A percentile compares a stretch with the other conserved stretches of the same genome.
Conservation (phyloP, 2,888 invertebrate genomes). For the Oxyscelio sp. region DNA sequence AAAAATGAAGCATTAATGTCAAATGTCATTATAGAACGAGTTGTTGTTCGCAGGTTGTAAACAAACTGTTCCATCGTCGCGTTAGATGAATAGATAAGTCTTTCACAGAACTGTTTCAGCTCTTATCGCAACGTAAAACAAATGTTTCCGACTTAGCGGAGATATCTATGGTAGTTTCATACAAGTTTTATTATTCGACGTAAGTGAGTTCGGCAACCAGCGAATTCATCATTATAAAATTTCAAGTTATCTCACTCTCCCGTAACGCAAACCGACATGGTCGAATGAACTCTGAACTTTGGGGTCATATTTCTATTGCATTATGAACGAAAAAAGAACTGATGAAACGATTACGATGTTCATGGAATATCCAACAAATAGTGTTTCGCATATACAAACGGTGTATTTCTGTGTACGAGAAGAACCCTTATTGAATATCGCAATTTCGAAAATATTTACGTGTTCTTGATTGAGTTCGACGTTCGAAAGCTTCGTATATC, state of each 20-base stretch:
- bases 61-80: slow-evolving; percentile 63
- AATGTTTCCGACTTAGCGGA: slow-evolving; percentile 74
- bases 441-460: too few relatives aligned
- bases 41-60: slow-evolving; percentile 62
- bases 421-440: too few relatives aligned
- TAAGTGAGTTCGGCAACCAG: slow-evolving; percentile 75
- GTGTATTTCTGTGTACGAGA: too few relatives aligned
- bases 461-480: too few relatives aligned
- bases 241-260: slow-evolving; percentile 79
- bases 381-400: slow-evolving; percentile 30
- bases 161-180: slow-evolving; percentile 76
- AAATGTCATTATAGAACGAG: slow-evolving; percentile 32
- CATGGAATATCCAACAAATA: slow-evolving; percentile 35
- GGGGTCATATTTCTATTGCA: slow-evolving; percentile 73
- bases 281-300: slow-evolving; percentile 74
- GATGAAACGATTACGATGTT: slow-evolving; percentile 67
- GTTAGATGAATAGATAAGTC: slow-evolving; percentile 69
- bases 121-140: slow-evolving; percentile 74
- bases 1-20: slow-evolving; percentile 35
- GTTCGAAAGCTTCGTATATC: too few relatives aligned
- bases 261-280: slow-evolving; percentile 66
- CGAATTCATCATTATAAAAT: slow-evolving; percentile 82
- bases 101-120: slow-evolving; percentile 54
- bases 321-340: slow-evolving; percentile 63
- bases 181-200: slow-evolving; percentile 77